Evolutionary conservation across 2,113 vertebrate species (phyloP), one percentile per base, ranked within the genome.

Genomic region (Raphicerus campestris): DNA sequence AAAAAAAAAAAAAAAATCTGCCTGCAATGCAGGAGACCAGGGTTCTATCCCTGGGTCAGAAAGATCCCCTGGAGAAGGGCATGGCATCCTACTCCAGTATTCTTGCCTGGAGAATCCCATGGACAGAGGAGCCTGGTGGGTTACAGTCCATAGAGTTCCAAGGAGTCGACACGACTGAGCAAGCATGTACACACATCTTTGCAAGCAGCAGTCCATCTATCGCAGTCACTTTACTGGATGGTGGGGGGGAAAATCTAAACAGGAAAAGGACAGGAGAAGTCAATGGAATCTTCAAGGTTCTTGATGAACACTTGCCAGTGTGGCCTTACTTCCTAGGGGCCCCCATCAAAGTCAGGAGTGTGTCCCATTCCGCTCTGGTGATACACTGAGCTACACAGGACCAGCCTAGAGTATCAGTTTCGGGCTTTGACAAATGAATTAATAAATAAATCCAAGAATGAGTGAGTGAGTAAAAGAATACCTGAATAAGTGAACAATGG

Each of bases 211-310:
- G 20, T 81, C 8, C 6, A 10, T n/a, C 73, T 11, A 61, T 15
- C 4, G 1, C 39, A 15, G 5, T 32, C 85, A 55, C 15, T 63
- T 58, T 78, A 5, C 24, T 28, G 89, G 45, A 4, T 53, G 42
- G 42, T 49, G n/a, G 39, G 19, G 45, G 11, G 35, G n/a, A 10
- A 10, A n/a, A 49, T 26, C 15, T n/a, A 80, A 70, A 45, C 19
- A 77, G 30, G n/a, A 73, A 45, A 51, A 9, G 4, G 20, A 1
- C 1, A 35, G 24, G 32, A 35, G 28, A 42, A 2, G 22, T 17
- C n/a, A 5, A 0, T 2, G 8, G 30, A 8, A 22, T 1, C 47
- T 66, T 5, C 30, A 55, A 39, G 30, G 2, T 55, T 53, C 35
- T 47, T 56, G 45, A 55, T 51, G 58, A 30, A 30, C 14, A 9